Base-by-base conservation (phyloP, 2,797 vertebrate species). In the Poeciliopsis infans region DNA sequence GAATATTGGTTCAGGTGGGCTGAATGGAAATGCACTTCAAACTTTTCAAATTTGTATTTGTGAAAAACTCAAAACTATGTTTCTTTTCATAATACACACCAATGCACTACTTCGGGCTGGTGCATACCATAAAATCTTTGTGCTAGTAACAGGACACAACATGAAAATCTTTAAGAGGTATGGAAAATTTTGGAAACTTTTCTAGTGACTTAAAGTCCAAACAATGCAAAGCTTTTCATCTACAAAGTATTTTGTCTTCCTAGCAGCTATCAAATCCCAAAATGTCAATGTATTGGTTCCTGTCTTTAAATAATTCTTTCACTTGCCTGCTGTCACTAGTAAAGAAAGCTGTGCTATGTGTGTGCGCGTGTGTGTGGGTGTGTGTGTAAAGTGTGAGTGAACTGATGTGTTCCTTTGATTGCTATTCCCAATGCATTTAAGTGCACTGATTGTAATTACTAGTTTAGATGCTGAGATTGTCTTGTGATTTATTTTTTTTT, bases 371-470 rank as follows among this genome's bases (percentile, higher is more conserved):
- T 72, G 47, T 51, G 70, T 55, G 75, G 13, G 33, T 74, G 46
- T 66, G 72, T 86, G 33, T 53, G 70, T 64, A 47, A 25, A 39
- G 36, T 36, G 64, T 77, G 70, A 45, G 20, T 74, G 53, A 41
- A 31, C n/a, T 75, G 74, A 80, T 80, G 72, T 84, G 81, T 87
- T 71, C 64, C 23, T 76, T n/a, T 87, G 88, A 93, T 92, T 88
- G 79, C 79, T 82, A 86, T 90, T 81, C 86, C 86, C 83, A 43
- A 47, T 0, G 16, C 74, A 72, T 76, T 64, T 64, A 16, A 10
- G 53, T 73, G 47, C 31, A 28, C 79, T 91, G 85, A 92, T 91
- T 91, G 75, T 85, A 87, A 91, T 88, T 86, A 79, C 77, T 78
- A 36, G 82, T 76, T 83, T 72, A 78, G 66, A 85, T 81, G 64